Evolutionary conservation across 2,888 invertebrate species (phyloP).

Genomic region (Polyommatus icarus): DNA sequence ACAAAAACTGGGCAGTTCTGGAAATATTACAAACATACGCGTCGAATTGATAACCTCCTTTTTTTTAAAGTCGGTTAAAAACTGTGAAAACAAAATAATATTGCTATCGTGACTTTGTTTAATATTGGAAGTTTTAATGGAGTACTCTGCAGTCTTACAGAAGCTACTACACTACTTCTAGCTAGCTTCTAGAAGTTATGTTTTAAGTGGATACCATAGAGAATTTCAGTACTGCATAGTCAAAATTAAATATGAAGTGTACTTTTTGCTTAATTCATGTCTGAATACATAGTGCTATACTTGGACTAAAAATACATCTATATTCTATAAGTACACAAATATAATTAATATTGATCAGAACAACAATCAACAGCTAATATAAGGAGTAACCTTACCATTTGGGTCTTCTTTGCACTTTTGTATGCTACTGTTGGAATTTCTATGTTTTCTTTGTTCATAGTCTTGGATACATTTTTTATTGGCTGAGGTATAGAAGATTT

Average conservation of each 20-base stretch:
- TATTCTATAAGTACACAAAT: background rate
- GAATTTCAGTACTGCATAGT: too few species aligned
- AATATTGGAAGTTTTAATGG: background rate
- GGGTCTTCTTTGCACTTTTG: slow-evolving; percentile 61
- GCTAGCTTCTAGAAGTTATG: background rate
- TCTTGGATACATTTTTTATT: slow-evolving; percentile 46
- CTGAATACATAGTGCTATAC: too few species aligned
- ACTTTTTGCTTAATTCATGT: too few species aligned
- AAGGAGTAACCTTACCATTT: slow-evolving; percentile 53
- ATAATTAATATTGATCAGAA: background rate
- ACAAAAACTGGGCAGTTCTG: too few species aligned
- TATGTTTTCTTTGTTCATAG: slow-evolving; percentile 57
- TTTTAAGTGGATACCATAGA: too few species aligned
- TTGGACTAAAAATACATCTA: background rate
- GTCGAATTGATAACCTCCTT: too few species aligned
- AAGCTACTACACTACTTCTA: background rate
- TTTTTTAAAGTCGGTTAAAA: background rate
- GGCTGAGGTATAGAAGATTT: slow-evolving; percentile 58
- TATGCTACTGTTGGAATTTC: slow-evolving; percentile 58
- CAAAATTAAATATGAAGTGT: too few species aligned
- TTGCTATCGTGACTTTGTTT: background rate
- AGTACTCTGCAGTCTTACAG: background rate
- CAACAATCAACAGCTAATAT: slow-evolving; percentile 17
- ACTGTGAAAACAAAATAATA: background rate
- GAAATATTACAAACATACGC: too few species aligned